phyloP scores from a whole-genome alignment of 2,113 vertebrate species.

The Vidua chalybeata region DNA sequence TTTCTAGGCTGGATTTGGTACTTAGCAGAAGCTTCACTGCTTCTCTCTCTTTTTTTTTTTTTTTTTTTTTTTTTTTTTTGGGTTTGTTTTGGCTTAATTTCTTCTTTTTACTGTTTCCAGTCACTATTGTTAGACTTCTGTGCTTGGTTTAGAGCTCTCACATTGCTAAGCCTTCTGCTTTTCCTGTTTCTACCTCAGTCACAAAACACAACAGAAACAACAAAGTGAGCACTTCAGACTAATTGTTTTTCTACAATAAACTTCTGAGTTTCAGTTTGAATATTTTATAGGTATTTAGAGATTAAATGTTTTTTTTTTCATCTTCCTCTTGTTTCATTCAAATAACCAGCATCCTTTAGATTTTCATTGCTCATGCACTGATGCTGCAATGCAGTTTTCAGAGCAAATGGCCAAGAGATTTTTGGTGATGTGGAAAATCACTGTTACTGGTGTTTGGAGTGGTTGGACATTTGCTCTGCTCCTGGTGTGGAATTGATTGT shows the following conservation, averaged over 20 bases:
- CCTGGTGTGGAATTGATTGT: background rate
- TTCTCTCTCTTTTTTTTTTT: background rate
- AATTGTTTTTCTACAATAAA: background rate
- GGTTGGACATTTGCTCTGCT: background rate
- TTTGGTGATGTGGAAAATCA: background rate
- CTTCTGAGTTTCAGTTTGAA: background rate
- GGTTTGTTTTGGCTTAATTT: background rate
- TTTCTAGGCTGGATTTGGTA: background rate
- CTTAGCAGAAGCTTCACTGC: background rate
- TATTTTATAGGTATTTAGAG: background rate
- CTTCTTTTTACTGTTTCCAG: background rate
- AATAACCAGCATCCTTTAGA: background rate
- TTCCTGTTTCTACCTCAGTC: background rate
- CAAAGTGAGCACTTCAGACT: background rate
- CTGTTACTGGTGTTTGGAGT: background rate
- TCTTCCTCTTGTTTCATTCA: background rate
- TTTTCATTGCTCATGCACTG: background rate
- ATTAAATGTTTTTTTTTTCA: background rate
- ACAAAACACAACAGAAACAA: background rate
- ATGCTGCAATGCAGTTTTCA: background rate
- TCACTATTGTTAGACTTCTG: background rate
- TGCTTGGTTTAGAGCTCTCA: background rate
- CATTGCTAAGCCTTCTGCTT: background rate
- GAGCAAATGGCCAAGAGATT: background rate
- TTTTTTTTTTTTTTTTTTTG: no score